Base-by-base conservation (phyloP, 2,113 vertebrate genomes). In the Pycnonotus jocosus region DNA sequence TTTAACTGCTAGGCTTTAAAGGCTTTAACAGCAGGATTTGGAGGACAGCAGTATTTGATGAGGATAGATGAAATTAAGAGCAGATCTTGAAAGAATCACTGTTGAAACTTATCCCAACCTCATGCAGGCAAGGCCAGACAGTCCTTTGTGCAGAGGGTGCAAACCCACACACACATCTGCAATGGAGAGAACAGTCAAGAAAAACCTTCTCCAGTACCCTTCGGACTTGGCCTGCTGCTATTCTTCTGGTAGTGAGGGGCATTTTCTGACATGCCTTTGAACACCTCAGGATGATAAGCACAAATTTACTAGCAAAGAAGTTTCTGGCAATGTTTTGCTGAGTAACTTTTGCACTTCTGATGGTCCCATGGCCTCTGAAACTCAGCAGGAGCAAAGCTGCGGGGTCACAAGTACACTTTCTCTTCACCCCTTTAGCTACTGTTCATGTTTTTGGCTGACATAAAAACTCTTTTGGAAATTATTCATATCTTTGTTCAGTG, bases 191-290 rank as follows among this genome's bases (percentile, higher is more conserved):
- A 15, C 0, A 0, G 21, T 47, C 48, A 91, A 37, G 44, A 15
- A 68, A 84, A 93, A 61, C n/a, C 35, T 78, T 53, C 65, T 60
- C 37, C 0, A 1, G 10, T 27, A n/a, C 18, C 19, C 8, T 84
- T 57, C 76, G 57, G 44, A 53, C 40, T 40, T 69, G 42, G 27
- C 9, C 15, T 3, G 1, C 57, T 70, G 65, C 62, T 73, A 47
- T 47, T 83, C 56, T 81, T 79, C 57, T 69, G 74, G 44, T 16
- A 48, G 25, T 0, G 0, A 80, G 16, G 12, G 38, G 4, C 28
- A 30, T 82, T 90, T 91, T 85, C 28, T 0, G 0, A 3, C 1
- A 0, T 37, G 25, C 31, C 53, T 66, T 81, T 45, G 58, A 61
- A 47, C 21, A 73, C 11, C 28, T 84, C 1, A 5, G 51, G 30